Evolutionary conservation across 2,888 invertebrate genomes (phyloP), one percentile per base, ranked within the genome.

Genomic region (Amorpha juglandis): DNA sequence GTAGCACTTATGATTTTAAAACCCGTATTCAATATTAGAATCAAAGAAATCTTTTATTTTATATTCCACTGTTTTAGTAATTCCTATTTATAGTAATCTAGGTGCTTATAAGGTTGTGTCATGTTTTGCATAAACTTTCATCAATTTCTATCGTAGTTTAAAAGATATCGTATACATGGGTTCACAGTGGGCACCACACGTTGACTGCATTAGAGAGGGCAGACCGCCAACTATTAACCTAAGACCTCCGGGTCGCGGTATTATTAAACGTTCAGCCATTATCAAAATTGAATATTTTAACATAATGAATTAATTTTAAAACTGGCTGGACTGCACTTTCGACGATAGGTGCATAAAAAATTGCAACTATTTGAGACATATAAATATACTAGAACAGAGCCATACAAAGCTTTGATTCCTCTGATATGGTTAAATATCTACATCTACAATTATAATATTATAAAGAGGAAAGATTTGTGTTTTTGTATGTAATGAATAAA

Each of bases 221-320:
- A 19, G 12, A 42, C 11, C 53, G 8, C 7, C 16, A 4, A 58
- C 58, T 58, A 58, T 42, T 58, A 58, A 58, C 58, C 58, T 58
- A 58, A 58, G 58, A 58, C 58, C 58, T 58, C 58, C 38, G 58
- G 19, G 58, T 42, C 38, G 12, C 58, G 11, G 58, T 38, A 58
- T 19, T 58, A 58, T 19, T 58, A 58, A 4, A 19, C 19, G 19
- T 2, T 58, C 58, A 19, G 58, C 9, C 58, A 42, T 19, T 42
- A 42, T 38, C 19, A 19, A 58, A 58, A 58, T 8, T 11, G 58
- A 58, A 58, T 58, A 58, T 21, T 42, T 58, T 58, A 58, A 19
- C 58, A 58, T 55, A 55, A 55, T 42, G 9, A 55, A 16, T 55
- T 55, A n/a, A 52, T 35, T 33, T 58, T 58, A 11, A 6, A 58